These are phyloP conservation scores for Cactoblastis cactorum DNA, from an alignment of 2,888 invertebrate species.

Conservation along the genomic window DNA sequence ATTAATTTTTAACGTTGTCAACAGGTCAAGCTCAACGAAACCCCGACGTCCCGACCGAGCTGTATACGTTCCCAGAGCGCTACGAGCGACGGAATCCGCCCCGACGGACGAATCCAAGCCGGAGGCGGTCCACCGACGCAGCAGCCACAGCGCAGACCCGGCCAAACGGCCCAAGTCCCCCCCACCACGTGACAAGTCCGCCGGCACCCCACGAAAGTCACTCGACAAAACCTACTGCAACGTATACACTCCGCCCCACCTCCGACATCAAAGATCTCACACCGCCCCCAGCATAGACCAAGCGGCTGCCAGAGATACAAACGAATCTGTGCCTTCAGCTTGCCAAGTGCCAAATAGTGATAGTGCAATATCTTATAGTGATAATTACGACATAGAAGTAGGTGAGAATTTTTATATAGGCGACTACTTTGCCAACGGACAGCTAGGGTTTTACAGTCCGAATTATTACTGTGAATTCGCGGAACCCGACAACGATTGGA, in stretches of 20 bases:
- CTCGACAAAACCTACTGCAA: conserved; percentile 70
- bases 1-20: too few species aligned
- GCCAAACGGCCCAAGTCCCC: conserved; percentile 61
- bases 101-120: conserved; percentile 38
- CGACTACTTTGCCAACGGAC: conserved; percentile 73
- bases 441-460: conserved; percentile 66
- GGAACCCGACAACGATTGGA: conserved; percentile 46
- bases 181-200: conserved; percentile 54
- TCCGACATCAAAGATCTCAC: conserved; percentile 62
- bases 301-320: conserved; percentile 45
- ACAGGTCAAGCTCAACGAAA: conserved; percentile 60
- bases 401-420: conserved; percentile 74
- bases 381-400: conserved; percentile 63
- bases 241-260: conserved; percentile 74
- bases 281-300: conserved; percentile 50
- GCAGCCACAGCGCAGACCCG: conserved; percentile 41
- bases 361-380: conserved; percentile 73
- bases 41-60: conserved; percentile 87
- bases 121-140: conserved; percentile 36
- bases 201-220: conserved; percentile 58
- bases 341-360: conserved; percentile 76
- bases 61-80: conserved; percentile 87
- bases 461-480: conserved; percentile 57
- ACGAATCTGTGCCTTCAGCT: conserved; percentile 65
- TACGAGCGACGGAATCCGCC: conserved; percentile 62